Conservation (phyloP, 2,888 invertebrate species). For the Anoplius nigerrimus region DNA sequence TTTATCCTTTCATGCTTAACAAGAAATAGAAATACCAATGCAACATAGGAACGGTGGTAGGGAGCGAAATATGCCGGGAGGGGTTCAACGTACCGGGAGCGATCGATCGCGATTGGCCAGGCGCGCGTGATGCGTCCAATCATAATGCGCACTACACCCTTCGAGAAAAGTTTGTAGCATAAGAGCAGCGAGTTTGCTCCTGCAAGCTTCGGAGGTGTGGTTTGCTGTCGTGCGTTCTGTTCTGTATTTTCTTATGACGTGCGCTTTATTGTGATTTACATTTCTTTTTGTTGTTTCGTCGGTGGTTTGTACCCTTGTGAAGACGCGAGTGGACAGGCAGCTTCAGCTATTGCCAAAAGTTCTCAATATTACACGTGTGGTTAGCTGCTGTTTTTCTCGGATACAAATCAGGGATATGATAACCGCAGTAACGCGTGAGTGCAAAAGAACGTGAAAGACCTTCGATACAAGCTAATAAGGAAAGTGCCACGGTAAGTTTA, state of each 20-base stretch:
- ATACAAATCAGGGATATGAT: too few relatives aligned
- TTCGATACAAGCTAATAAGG: too few relatives aligned
- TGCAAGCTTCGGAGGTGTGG: constrained; percentile 52
- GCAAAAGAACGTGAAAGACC: too few relatives aligned
- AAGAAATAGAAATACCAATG: constrained; percentile 24
- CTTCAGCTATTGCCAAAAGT: too few relatives aligned
- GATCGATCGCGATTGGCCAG: constrained; percentile 58
- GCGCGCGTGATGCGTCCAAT: constrained; percentile 39
- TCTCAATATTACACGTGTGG: too few relatives aligned
- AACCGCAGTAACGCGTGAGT: too few relatives aligned
- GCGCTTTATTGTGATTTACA: too few relatives aligned
- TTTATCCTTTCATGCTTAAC: constrained; percentile 15
- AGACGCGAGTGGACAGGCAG: too few relatives aligned
- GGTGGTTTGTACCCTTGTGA: too few relatives aligned
- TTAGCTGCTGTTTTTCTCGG: too few relatives aligned
- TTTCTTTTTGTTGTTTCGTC: too few relatives aligned
- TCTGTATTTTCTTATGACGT: constrained; percentile 10
- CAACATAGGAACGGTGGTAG: not conserved
- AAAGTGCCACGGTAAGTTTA: too few relatives aligned
- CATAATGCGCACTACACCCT: constrained; percentile 34
- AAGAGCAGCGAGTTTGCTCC: constrained; percentile 45
- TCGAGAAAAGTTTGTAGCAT: constrained; percentile 46
- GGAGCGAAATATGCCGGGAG: constrained; percentile 13
- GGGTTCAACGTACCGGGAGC: constrained; percentile 55
- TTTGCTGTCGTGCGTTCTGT: constrained; percentile 1